Evolutionary conservation across 2,888 invertebrate genomes (phyloP), one percentile per base, ranked within the genome.

Genomic region (Caprella mutica): DNA sequence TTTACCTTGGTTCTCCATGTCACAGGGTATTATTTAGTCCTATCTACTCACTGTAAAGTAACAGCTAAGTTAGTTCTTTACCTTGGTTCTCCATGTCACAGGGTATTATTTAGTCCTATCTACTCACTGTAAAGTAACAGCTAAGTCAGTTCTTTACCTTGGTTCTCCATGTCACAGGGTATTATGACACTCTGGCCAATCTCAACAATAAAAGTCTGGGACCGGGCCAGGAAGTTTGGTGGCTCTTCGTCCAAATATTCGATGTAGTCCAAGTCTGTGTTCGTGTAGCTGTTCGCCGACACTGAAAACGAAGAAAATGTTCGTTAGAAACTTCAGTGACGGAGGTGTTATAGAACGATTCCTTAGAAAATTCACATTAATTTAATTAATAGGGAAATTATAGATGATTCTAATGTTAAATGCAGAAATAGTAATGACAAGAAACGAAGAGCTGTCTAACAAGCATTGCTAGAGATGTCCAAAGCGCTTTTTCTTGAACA

Each of bases 121-220:
- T 8, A 8, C 17, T 42, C 35, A 26, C 42, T 43, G n/a, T n/a
- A n/a, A n/a, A n/a, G n/a, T n/a, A 33, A 8, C 14, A n/a, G 14
- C 12, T 12, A 26, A 21, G 24, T 27, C 50, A 56, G 55, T 44
- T 14, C 72, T 80, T 80, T 73, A 85, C 86, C 86, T 67, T 85
- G 75, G 71, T 86, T 84, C 71, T 85, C 84, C 12, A 86, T 85
- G 73, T 85, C 84, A 68, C 86, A 86, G 8, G 86, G 86, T 58
- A 86, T 73, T 48, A 83, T 78, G 51, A 86, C 77, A 0, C 85
- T 84, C 70, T 86, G 86, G 5, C 86, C 86, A 1, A 83, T 82
- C 44, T 85, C 84, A 0, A 84, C 84, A 66, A 84, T 77, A 74
- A 84, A 86, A 6, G 84, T 83, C 70, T 84, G 85, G 0, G 85